phyloP scores from a whole-genome alignment of 2,113 vertebrate genomes.

The Cynoglossus semilaevis region DNA sequence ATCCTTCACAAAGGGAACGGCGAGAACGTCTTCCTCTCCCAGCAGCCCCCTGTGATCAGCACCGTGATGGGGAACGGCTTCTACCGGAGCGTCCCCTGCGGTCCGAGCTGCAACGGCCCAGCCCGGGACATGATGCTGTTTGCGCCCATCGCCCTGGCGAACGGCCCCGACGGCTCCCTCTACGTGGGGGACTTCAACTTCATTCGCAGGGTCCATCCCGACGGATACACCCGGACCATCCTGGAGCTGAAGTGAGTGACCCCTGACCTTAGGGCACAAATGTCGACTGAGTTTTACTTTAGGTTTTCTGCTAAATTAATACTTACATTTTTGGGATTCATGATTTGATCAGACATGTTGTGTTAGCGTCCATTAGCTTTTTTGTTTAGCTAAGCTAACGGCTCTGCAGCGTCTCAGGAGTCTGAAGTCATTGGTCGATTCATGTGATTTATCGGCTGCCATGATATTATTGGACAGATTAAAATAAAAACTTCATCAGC shows the following conservation, averaged over 20 bases:
- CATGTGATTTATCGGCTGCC: slow-evolving; percentile 31
- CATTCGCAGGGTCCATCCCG: slow-evolving; percentile 88
- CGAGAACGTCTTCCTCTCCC: slow-evolving; percentile 95
- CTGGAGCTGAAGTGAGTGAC: slow-evolving; percentile 89
- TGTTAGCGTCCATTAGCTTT: too few relatives aligned
- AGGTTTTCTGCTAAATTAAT: too few relatives aligned
- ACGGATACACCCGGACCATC: slow-evolving; percentile 86
- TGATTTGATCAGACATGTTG: too few relatives aligned
- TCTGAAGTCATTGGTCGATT: slow-evolving; percentile 64
- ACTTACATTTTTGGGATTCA: too few relatives aligned
- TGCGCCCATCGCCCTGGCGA: slow-evolving; percentile 90
- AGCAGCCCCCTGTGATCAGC: slow-evolving; percentile 91
- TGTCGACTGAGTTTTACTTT: not conserved
- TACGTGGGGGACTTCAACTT: slow-evolving; percentile 98
- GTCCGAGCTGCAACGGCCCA: slow-evolving; percentile 85
- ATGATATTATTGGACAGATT: too few relatives aligned
- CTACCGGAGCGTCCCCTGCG: slow-evolving; percentile 80
- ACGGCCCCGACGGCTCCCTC: slow-evolving; percentile 89
- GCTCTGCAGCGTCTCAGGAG: too few relatives aligned
- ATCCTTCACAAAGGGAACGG: slow-evolving; percentile 98
- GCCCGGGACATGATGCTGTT: slow-evolving; percentile 91
- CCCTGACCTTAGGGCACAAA: not conserved
- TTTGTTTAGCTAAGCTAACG: too few relatives aligned
- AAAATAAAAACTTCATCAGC: too few relatives aligned
- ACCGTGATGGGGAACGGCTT: slow-evolving; percentile 96